A percentile compares a stretch with the other conserved stretches of the same genome.
Evolutionary conservation across 2,797 vertebrate genomes (phyloP).

Genomic region (Arctocebus calabarensis): DNA sequence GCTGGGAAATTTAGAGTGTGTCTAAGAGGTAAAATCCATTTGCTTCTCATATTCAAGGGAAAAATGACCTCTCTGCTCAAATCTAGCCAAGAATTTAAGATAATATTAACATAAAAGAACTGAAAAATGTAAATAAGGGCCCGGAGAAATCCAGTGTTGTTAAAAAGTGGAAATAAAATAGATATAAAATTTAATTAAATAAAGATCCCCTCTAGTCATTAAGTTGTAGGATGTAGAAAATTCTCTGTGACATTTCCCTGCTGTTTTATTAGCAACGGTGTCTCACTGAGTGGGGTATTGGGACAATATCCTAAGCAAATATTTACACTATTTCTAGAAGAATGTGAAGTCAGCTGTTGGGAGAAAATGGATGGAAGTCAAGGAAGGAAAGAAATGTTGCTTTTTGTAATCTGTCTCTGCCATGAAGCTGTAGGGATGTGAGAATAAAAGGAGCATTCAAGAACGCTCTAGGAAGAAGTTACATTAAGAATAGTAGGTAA

Average conservation of each 20-base stretch:
- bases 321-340: conserved; percentile 62
- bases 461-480: neutral
- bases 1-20: neutral
- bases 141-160: conserved; percentile 59
- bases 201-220: conserved; percentile 61
- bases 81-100: conserved; percentile 64
- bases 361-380: neutral
- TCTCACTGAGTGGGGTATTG: conserved; percentile 41
- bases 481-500: neutral
- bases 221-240: conserved; percentile 60
- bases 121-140: conserved; percentile 70
- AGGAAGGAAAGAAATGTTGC: conserved; percentile 14
- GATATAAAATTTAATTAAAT: conserved; percentile 74
- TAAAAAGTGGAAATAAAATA: conserved; percentile 66
- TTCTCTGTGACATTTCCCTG: conserved; percentile 55
- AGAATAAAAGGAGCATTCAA: neutral
- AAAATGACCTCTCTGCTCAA: conserved; percentile 58
- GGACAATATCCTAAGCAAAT: conserved; percentile 67
- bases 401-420: neutral
- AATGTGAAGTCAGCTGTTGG: conserved; percentile 38
- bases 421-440: neutral
- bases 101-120: conserved; percentile 61
- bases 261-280: conserved; percentile 52
- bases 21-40: neutral
- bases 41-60: neutral